Evolutionary conservation across 2,113 vertebrate genomes (phyloP), one percentile per base, ranked within the genome.

Genomic region (Scytalopus superciliaris): DNA sequence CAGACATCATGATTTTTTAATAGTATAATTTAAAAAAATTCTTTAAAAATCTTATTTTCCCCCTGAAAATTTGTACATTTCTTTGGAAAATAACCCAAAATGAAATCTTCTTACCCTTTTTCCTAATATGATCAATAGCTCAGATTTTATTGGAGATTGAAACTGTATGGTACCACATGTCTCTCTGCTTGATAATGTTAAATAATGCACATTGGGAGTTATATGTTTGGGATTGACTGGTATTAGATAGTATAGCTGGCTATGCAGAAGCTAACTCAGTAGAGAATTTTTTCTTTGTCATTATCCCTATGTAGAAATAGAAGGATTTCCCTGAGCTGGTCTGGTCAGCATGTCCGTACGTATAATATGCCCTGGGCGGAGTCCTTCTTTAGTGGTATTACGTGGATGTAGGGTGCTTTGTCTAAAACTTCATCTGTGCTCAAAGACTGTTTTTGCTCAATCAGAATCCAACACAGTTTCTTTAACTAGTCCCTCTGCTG

Each of bases 341-440:
- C 28, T 78, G 19, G 39, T 62, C 40, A 89, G 55, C 2, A 1
- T 37, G 33, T 69, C 31, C 0, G 0, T 47, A 22, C 7, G 33
- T 69, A 52, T 27, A 87, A 68, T 47, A 39, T 80, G 27, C 49
- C 80, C 47, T 72, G 49, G 14, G 39, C 63, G 76, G 31, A 53
- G 70, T 78, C 50, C 31, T 78, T 70, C 66, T 90, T 88, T 42
- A 55, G 59, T 23, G 31, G 12, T 33, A 35, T n/a, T 66, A 39
- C 9, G 11, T 47, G 35, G 15, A 3, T 42, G 10, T 25, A 53
- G 27, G 69, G 19, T 42, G 33, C 60, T 89, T 89, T 63, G 45
- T 45, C 64, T 63, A 37, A 70, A 78, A 63, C 35, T 53, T 84
- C 15, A 21, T 44, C 60, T 66, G 24, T 53, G 31, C 40, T 89